Percentiles rank a stretch among this genome's conserved stretches.
Evolutionary conservation across 30 jellyfish, hydroid and myxozoan genomes (phyloP).

Genomic region (Catostylus mosaicus): DNA sequence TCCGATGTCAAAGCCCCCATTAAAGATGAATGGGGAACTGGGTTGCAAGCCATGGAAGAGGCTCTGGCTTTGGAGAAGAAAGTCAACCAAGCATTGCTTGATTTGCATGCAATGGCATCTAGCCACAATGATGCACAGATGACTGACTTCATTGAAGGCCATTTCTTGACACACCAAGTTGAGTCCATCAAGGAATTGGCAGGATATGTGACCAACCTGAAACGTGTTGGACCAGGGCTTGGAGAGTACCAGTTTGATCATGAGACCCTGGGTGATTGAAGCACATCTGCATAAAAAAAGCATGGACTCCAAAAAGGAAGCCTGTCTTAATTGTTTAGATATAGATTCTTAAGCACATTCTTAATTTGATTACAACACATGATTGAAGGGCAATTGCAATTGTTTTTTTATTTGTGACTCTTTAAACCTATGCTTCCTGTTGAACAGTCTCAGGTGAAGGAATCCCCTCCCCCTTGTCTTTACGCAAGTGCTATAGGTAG

Average conservation of each 20-base stretch:
- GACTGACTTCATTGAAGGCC: slow-evolving; percentile 87
- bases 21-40: slow-evolving; percentile 85
- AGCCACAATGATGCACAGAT: slow-evolving; percentile 87
- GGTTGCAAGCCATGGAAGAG: slow-evolving; percentile 88
- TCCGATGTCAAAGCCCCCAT: slow-evolving; percentile 88
- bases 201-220: slow-evolving; percentile 86
- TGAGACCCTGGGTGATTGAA: slow-evolving; percentile 66
- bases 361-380: neutral
- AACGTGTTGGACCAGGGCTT: slow-evolving; percentile 95
- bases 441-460: too few species aligned
- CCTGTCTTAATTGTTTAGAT: slow-evolving; percentile 4
- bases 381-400: too few species aligned
- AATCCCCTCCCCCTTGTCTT: too few species aligned
- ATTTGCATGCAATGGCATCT: slow-evolving; percentile 72
- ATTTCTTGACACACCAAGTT: slow-evolving; percentile 90
- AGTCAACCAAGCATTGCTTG: slow-evolving; percentile 89
- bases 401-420: too few species aligned
- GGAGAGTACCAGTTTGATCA: slow-evolving; percentile 92
- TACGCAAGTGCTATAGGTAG: too few species aligned
- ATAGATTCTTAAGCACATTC: neutral
- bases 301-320: slow-evolving; percentile 24
- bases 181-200: slow-evolving; percentile 89
- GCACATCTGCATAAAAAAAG: neutral
- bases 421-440: too few species aligned
- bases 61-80: slow-evolving; percentile 90